Evolutionary conservation across 2,888 invertebrate species (phyloP).

Genomic region (Cancer borealis): DNA sequence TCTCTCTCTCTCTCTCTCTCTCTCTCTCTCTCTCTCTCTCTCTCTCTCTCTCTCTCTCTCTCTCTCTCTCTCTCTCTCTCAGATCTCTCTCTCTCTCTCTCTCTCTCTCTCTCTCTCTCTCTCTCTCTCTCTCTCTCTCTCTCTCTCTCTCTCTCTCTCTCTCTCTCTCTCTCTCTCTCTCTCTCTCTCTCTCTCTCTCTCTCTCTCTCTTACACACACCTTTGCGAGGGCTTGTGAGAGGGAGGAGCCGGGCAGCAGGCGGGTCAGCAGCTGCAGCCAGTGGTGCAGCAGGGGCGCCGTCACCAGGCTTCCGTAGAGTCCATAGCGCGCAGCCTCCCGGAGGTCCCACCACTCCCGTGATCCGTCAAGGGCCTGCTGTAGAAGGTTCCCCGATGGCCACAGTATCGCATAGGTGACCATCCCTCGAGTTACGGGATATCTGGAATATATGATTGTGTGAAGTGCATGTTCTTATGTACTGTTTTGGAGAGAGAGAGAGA

Average conservation of each 20-base stretch:
- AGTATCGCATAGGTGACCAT: constrained; percentile 65
- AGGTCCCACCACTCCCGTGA: constrained; percentile 49
- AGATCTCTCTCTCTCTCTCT: too few relatives aligned
- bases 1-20: too few relatives aligned
- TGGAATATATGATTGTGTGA: not conserved
- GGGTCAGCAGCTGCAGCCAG: constrained; percentile 57
- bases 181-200: not conserved
- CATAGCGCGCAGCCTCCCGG: constrained; percentile 57
- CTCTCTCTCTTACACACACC: constrained; percentile 35
- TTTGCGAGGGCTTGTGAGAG: constrained; percentile 62
- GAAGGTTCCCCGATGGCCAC: constrained; percentile 69
- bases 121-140: too few relatives aligned
- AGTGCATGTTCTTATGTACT: not conserved
- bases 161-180: too few relatives aligned
- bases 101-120: too few relatives aligned
- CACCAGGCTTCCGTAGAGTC: constrained; percentile 59
- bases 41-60: not conserved
- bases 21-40: too few relatives aligned
- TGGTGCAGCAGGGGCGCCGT: constrained; percentile 63
- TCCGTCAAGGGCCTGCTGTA: constrained; percentile 65
- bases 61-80: too few relatives aligned
- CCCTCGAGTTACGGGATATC: constrained; percentile 68
- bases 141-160: too few relatives aligned
- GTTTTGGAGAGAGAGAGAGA: not conserved
- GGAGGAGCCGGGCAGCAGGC: constrained; percentile 53